Percentiles rank a stretch among this genome's conserved stretches.
phyloP scores from a whole-genome alignment of 2,888 invertebrate species.

The Lordiphosa andalusiaca region DNA sequence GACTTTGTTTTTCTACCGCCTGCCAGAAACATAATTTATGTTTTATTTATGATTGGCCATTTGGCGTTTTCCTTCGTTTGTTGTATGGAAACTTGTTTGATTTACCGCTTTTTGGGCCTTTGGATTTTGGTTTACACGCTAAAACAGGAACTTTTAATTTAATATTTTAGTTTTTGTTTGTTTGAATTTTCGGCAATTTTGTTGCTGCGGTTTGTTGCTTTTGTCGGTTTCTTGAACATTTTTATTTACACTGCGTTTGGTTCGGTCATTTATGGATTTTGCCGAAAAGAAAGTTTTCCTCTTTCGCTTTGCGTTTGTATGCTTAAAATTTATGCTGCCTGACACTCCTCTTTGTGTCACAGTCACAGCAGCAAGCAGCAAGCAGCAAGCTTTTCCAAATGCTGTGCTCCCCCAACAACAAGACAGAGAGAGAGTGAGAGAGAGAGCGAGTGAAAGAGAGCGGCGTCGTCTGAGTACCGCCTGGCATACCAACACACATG shows the following conservation, averaged over 20 bases:
- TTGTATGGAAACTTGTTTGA: slow-evolving; percentile 68
- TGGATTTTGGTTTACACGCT: slow-evolving; percentile 9
- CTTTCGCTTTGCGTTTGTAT: slow-evolving; percentile 60
- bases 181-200: slow-evolving; percentile 20
- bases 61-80: slow-evolving; percentile 31
- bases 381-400: slow-evolving; percentile 34
- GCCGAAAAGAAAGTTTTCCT: slow-evolving; percentile 54
- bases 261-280: slow-evolving; percentile 56
- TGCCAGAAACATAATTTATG: slow-evolving; percentile 66
- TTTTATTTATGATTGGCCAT: slow-evolving; percentile 61
- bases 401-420: slow-evolving; percentile 7
- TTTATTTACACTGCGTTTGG: slow-evolving; percentile 23
- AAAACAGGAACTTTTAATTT: slow-evolving; percentile 9
- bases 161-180: slow-evolving; percentile 34
- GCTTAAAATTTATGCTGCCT: slow-evolving; percentile 70
- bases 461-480: slow-evolving; percentile 29
- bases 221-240: slow-evolving; percentile 9
- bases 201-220: slow-evolving; percentile 19
- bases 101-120: slow-evolving; percentile 56
- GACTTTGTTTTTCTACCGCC: slow-evolving; percentile 48
- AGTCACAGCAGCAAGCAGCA: slow-evolving; percentile 11
- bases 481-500: slow-evolving; percentile 51
- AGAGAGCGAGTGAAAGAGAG: slow-evolving; percentile 14
- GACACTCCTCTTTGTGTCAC: slow-evolving; percentile 73
- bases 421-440: slow-evolving; percentile 6